Evolutionary conservation across 2,888 invertebrate genomes (phyloP).

Genomic region (Altica lythri): DNA sequence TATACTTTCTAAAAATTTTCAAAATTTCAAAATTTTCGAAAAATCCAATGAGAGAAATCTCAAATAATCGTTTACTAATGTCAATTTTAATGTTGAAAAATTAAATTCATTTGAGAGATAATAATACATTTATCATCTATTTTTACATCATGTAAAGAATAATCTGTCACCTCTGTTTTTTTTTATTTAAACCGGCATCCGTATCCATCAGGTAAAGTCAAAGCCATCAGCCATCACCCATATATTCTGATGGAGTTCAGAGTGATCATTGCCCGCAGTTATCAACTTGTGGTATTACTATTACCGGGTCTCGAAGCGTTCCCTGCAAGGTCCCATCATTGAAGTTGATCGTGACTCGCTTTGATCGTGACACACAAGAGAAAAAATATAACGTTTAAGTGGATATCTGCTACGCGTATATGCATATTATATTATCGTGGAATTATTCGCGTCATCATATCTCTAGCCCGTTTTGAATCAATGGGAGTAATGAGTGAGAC

Average conservation of each 20-base stretch:
- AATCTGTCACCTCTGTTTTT: too few relatives aligned
- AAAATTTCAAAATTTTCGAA: too few relatives aligned
- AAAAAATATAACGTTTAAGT: conserved; percentile 51
- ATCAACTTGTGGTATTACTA: conserved; percentile 48
- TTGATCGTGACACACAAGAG: conserved; percentile 53
- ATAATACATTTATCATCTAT: too few relatives aligned
- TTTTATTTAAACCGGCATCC: too few relatives aligned
- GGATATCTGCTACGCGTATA: conserved; percentile 52
- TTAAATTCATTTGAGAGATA: too few relatives aligned
- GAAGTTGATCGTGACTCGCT: conserved; percentile 53
- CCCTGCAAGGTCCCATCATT: conserved; percentile 49
- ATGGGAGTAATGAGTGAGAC: conserved; percentile 23
- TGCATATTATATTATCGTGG: conserved; percentile 46
- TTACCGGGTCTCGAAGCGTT: conserved; percentile 49
- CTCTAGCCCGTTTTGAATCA: conserved; percentile 35
- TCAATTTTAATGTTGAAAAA: too few relatives aligned
- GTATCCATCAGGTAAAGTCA: conserved; percentile 13
- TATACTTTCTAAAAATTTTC: too few relatives aligned
- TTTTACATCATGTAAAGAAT: too few relatives aligned
- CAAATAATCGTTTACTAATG: too few relatives aligned
- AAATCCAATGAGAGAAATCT: too few relatives aligned
- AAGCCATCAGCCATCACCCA: conserved; percentile 26
- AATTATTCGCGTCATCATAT: conserved; percentile 31
- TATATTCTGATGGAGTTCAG: conserved; percentile 36
- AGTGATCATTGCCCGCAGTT: conserved; percentile 49